Evolutionary conservation across 1,140 invertebrate genomes (phyloP), one percentile per base, ranked within the genome.

Genomic region (Manduca sexta): DNA sequence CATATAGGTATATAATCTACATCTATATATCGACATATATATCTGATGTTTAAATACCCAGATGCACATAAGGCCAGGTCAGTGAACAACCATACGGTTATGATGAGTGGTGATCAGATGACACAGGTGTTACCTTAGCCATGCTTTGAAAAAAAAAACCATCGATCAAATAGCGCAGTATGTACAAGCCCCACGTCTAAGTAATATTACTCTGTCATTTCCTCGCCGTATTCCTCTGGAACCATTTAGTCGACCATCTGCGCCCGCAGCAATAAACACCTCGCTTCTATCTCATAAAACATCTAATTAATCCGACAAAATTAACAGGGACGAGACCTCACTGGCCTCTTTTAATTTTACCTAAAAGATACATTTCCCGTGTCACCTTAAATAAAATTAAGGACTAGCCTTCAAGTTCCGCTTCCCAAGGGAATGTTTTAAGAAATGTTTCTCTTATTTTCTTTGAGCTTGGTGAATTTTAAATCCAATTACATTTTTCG

Each of bases 281-380:
- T 34, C 52, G 13, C 18, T 16, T 18, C 39, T 10, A 8, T 40
- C 48, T 50, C 51, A 48, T 62, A 58, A 57, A 54, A 49, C 39
- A 35, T 41, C 53, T 55, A 59, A 56, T 63, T 63, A 63, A 58
- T 55, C 41, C 31, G 37, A 47, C 38, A 18, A 43, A 56, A 56
- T 56, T 48, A 56, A 59, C 59, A 26, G 42, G 15, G 21, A 37
- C 47, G 44, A 48, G 35, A 26, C n/a, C 29, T 30, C 26, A 18
- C 44, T 8, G 37, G 30, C 31, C 37, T 53, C 29, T 33, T 48
- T 43, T 42, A 53, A 46, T 44, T 56, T 52, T 29, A 40, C n/a
- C 16, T 3, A 2, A 41, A 30, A 52, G 30, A 49, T 44, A 48
- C 39, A 48, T 47, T 52, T 53, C 15, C 47, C n/a, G 16, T 34